These are phyloP conservation scores for Callospermophilus lateralis DNA, from an alignment of 2,113 vertebrate genomes.

Conservation along the genomic window DNA sequence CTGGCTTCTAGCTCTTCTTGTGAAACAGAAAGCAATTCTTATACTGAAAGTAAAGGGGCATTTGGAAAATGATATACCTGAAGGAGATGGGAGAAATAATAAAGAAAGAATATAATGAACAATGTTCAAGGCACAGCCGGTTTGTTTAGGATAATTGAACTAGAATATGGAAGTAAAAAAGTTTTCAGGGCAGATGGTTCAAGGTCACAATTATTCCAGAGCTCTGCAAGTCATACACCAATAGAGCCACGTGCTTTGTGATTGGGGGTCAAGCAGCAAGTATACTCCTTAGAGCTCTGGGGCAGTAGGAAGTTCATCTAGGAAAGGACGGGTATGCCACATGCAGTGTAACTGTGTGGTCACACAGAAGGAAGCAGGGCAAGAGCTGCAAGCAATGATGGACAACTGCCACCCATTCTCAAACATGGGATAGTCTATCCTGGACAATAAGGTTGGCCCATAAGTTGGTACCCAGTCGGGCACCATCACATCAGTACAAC, in stretches of 20 bases:
- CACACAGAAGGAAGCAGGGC: neutral
- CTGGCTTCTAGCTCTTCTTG: neutral
- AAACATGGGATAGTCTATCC: neutral
- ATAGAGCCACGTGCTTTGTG: neutral
- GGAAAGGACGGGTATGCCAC: neutral
- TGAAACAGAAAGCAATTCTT: neutral
- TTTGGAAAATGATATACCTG: neutral
- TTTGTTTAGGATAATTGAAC: neutral
- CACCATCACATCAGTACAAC: neutral
- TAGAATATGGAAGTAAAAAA: neutral
- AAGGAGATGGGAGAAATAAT: neutral
- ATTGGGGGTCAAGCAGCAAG: neutral
- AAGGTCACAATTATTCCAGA: neutral
- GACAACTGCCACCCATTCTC: neutral
- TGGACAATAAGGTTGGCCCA: neutral
- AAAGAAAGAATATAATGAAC: neutral
- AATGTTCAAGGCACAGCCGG: neutral
- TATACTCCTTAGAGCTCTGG: neutral
- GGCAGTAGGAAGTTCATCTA: neutral
- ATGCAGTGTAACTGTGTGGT: neutral
- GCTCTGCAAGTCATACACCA: neutral
- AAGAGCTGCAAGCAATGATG: too few species aligned
- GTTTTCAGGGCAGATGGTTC: neutral
- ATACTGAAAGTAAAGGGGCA: neutral
- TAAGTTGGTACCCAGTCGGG: neutral